Conservation (phyloP, 2,888 invertebrate species). For the Eurois occulta region DNA sequence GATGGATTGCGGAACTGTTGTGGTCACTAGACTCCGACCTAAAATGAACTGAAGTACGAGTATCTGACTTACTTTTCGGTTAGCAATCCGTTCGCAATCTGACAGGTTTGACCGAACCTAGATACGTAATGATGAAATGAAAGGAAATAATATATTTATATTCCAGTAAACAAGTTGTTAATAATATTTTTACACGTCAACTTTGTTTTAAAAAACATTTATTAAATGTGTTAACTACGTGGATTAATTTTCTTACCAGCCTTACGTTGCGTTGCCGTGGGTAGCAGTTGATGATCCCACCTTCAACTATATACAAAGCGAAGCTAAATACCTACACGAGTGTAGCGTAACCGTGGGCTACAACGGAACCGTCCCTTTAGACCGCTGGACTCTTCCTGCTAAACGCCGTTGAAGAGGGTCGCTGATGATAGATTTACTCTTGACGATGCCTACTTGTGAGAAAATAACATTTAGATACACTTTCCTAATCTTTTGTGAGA, state of each 20-base stretch:
- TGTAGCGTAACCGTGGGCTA: background rate
- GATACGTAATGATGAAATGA: too few relatives aligned
- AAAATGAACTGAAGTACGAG: background rate
- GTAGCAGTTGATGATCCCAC: background rate
- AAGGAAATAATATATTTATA: background rate
- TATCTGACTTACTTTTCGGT: background rate
- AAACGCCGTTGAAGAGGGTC: slow-evolving; percentile 37
- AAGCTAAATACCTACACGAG: background rate
- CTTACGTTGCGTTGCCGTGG: background rate
- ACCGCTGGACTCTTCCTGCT: slow-evolving; percentile 20
- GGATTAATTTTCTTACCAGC: too few relatives aligned
- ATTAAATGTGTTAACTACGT: background rate
- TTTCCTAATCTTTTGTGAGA: background rate
- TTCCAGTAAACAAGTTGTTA: background rate
- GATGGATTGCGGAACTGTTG: background rate
- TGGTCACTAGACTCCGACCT: too few relatives aligned
- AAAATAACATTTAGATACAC: slow-evolving; percentile 28
- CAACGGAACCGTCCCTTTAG: too few relatives aligned
- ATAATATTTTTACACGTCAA: background rate
- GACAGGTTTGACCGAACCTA: background rate
- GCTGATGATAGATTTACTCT: slow-evolving; percentile 42
- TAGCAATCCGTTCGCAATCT: background rate
- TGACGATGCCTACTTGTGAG: slow-evolving; percentile 8
- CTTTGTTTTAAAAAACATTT: background rate
- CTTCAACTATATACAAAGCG: background rate